Conservation (phyloP, 1,140 invertebrate genomes). For the Centruroides vittatus region DNA sequence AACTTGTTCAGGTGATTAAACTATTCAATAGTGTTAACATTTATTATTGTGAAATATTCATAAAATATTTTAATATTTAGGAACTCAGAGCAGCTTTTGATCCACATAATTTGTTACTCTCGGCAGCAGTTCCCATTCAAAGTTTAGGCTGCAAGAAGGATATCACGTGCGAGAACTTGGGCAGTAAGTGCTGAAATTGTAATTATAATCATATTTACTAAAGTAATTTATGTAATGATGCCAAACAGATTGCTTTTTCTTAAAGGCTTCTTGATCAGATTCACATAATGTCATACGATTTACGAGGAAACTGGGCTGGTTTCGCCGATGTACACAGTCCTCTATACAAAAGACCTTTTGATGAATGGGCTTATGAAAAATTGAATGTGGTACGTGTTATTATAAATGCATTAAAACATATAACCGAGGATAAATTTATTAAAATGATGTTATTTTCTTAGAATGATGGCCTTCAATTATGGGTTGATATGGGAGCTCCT, state of each 20-base stretch:
- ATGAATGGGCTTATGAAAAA: conserved; percentile 74
- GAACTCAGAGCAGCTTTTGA: conserved; percentile 58
- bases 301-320: conserved; percentile 80
- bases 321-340: conserved; percentile 76
- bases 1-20: conserved; percentile 46
- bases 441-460: conserved; percentile 25
- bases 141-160: conserved; percentile 7
- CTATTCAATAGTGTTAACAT: neutral
- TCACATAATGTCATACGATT: conserved; percentile 81
- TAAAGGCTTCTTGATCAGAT: conserved; percentile 48
- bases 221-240: neutral
- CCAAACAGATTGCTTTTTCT: conserved; percentile 6
- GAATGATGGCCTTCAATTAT: conserved; percentile 68
- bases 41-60: too few species aligned
- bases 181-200: conserved; percentile 27
- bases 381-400: conserved; percentile 59
- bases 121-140: conserved; percentile 7
- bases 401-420: too few species aligned
- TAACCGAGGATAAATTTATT: too few species aligned
- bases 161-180: conserved; percentile 75
- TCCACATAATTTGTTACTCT: conserved; percentile 50
- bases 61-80: conserved; percentile 23
- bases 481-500: conserved; percentile 72
- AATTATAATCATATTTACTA: neutral
- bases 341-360: conserved; percentile 56